phyloP scores from a whole-genome alignment of 2,888 invertebrate genomes.

The Zhuqinia jingwanae region DNA sequence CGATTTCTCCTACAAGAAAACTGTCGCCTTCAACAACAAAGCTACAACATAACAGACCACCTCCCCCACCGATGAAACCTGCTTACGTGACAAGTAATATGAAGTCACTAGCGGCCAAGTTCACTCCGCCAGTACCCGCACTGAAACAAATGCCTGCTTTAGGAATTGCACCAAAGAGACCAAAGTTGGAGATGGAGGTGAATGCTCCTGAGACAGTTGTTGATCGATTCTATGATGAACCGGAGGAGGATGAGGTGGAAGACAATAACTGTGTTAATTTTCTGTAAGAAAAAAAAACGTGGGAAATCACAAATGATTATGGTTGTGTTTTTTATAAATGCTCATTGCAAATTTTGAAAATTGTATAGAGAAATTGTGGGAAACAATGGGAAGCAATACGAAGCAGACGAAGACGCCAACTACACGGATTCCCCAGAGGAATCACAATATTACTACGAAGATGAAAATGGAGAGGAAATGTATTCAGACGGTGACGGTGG shows the following conservation, averaged over 20 bases:
- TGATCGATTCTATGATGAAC: constrained; percentile 54
- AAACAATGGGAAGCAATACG: constrained; percentile 27
- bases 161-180: constrained; percentile 26
- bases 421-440: constrained; percentile 39
- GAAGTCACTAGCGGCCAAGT: too few species aligned
- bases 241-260: constrained; percentile 26
- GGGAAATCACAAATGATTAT: too few species aligned
- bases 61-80: constrained; percentile 22
- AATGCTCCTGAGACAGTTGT: constrained; percentile 4
- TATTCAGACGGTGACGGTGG: constrained; percentile 34
- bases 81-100: too few species aligned
- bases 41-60: neutral
- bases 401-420: neutral
- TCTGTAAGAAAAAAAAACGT: constrained; percentile 42
- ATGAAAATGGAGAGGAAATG: constrained; percentile 45
- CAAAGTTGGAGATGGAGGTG: constrained; percentile 44
- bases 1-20: neutral
- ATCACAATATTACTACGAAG: constrained; percentile 49
- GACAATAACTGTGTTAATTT: constrained; percentile 46
- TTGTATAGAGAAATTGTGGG: constrained; percentile 53
- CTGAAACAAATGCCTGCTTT: constrained; percentile 30
- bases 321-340: too few species aligned
- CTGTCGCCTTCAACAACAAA: too few species aligned
- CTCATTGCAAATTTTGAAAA: neutral
- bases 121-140: constrained; percentile 15